Evolutionary conservation across 2,888 invertebrate species (phyloP), one percentile per base, ranked within the genome.

Genomic region (Cryptus viduatorius): DNA sequence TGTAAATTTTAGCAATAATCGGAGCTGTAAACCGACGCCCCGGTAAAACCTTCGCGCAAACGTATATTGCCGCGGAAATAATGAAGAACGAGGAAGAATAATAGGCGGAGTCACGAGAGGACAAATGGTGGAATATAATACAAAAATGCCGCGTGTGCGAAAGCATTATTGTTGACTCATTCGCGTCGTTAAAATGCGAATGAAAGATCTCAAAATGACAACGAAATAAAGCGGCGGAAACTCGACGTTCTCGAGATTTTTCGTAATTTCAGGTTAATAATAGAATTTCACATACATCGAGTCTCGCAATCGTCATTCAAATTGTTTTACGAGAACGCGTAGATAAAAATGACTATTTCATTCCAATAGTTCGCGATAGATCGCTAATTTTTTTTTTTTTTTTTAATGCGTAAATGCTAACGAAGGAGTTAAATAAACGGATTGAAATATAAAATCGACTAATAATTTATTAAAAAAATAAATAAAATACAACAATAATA

Each of bases 1-100:
- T 89, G 88, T 90, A 90, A 90, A 90, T 90, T 89, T 86, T 71
- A 78, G 71, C 84, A 88, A 84, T 86, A 86, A 90, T 88, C 88
- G 85, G 88, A 56, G 87, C 82, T 76, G 88, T 89, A 88, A 90
- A 89, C 84, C 69, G 37, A 37, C 72, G 59, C 73, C 64, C 14
- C 80, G 67, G 42, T 31, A 56, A 37, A 37, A 37, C 4, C 37
- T 37, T 37, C 24, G 78, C 69, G 67, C 50, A 50, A 37, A 50
- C 10, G 42, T 4, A 59, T 65, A 77, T 68, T 50, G 29, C 59
- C 75, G 37, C 73, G 69, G 72, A 78, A 76, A 68, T 59, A 65
- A 50, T 56, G 69, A 19, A 44, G 79, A 59, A 73, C 19, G 24
- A 14, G 37, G 42, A 29, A 29, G 37, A 79, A 69, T 69, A 69